phyloP scores from a whole-genome alignment of 64 coral and sea anemone genomes.

The Montipora foliosa region DNA sequence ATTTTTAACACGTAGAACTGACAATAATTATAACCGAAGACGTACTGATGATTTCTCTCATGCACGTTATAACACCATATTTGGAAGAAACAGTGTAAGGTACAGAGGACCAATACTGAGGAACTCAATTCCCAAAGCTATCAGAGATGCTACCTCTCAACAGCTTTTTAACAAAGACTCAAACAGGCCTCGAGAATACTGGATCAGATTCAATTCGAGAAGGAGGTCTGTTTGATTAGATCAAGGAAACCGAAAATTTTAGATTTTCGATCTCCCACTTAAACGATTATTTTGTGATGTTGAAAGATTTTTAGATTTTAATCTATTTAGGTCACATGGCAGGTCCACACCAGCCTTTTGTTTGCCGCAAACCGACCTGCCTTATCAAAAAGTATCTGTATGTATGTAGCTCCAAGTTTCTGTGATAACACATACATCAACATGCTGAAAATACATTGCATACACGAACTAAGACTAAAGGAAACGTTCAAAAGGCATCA shows the following conservation, averaged over 20 bases:
- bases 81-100: background rate
- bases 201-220: background rate
- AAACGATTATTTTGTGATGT: too few relatives aligned
- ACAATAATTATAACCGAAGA: background rate
- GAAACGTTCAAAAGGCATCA: too few relatives aligned
- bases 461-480: too few relatives aligned
- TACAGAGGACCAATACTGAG: background rate
- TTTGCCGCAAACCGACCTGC: background rate
- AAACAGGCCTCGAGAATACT: background rate
- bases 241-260: background rate
- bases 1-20: background rate
- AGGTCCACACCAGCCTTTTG: background rate
- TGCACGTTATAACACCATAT: background rate
- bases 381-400: slow-evolving; percentile 2
- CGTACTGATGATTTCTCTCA: background rate
- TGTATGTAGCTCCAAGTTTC: background rate
- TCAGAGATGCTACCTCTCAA: background rate
- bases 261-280: too few relatives aligned
- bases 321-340: background rate
- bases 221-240: background rate
- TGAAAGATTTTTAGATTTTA: too few relatives aligned
- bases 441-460: too few relatives aligned
- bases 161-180: background rate
- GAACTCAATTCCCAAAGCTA: slow-evolving; percentile 8
- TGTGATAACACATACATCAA: too few relatives aligned